Evolutionary conservation across 1,140 invertebrate species (phyloP), one percentile per base, ranked within the genome.

Genomic region (Meteorus sp.): DNA sequence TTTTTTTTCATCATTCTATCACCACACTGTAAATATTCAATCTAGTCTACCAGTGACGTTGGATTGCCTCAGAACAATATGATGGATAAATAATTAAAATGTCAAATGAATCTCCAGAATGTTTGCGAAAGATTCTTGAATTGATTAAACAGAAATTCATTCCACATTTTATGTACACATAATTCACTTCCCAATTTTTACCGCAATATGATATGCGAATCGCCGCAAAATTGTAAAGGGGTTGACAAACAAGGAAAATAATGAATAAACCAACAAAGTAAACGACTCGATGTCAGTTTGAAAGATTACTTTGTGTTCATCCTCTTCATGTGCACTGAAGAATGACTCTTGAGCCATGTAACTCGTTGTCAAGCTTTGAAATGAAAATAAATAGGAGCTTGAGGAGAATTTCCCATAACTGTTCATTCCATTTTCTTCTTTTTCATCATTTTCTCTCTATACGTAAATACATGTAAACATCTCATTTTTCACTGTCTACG

Each of bases 321-420:
- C 8, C 44, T 47, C 44, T 47, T 47, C 44, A n/a, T n/a, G n/a
- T n/a, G n/a, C n/a, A n/a, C n/a, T n/a, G 44, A 47, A 20, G 44
- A 47, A 20, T 20, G 25, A 22, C 20, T 22, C 20, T 23, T n/a
- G 15, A 47, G 20, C 44, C 9, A 9, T 8, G 19, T 13, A 23
- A 47, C n/a, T n/a, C n/a, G n/a, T n/a, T n/a, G 44, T 23, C 7
- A 7, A 22, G 44, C 22, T 19, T 47, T 47, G 44, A 20, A 47
- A 47, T 47, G n/a, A 47, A 22, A 23, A n/a, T 3, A 23, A 39
- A 22, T 44, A 44, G 15, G 20, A 44, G 41, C 41, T 8, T 8
- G 29, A 31, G 29, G 29, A 19, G 41, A 44, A 44, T 39, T 39
- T 39, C 35, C 15, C 15, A n/a, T 13, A 39, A 11, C 35, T 4